Percentiles rank a stretch among this genome's conserved stretches.
phyloP scores from a whole-genome alignment of 1,140 invertebrate species.

The Zaprionus vittiger region DNA sequence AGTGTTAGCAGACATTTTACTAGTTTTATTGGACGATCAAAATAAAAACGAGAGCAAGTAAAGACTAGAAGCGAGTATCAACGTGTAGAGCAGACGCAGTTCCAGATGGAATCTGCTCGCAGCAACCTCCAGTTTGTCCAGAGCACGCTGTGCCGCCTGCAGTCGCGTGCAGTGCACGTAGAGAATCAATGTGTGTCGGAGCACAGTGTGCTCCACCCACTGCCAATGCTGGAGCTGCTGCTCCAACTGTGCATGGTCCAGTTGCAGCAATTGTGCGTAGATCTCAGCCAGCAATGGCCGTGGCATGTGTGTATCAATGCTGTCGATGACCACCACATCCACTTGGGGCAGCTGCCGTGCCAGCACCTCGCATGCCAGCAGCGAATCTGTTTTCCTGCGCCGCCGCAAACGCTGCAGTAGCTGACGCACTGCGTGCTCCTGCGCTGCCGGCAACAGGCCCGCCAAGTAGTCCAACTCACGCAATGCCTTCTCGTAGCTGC shows the following conservation, averaged over 20 bases:
- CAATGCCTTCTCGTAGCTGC: constrained; percentile 31
- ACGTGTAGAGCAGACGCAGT: constrained; percentile 10
- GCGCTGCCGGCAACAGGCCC: background rate
- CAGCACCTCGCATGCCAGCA: constrained; percentile 20
- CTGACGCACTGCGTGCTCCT: constrained; percentile 28
- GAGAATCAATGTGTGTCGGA: constrained; percentile 28
- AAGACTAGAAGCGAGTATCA: constrained; percentile 16
- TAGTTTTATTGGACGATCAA: constrained; percentile 14
- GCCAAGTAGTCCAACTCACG: background rate
- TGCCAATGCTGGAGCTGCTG: constrained; percentile 34
- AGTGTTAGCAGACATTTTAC: constrained; percentile 27
- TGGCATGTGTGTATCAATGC: constrained; percentile 38
- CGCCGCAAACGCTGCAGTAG: constrained; percentile 12
- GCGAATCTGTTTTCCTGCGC: constrained; percentile 2
- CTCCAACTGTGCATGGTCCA: constrained; percentile 13
- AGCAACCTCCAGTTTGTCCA: constrained; percentile 8
- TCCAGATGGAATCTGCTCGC: background rate
- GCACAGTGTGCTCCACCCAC: constrained; percentile 42
- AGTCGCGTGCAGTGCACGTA: constrained; percentile 39
- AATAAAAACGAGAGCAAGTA: constrained; percentile 34
- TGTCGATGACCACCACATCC: constrained; percentile 8
- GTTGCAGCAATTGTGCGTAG: constrained; percentile 24
- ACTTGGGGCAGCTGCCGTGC: constrained; percentile 26
- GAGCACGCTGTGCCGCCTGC: constrained; percentile 20
- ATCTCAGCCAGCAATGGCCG: constrained; percentile 5